Percentiles rank a stretch among this genome's conserved stretches.
phyloP scores from a whole-genome alignment of 92 coral and sea anemone species.

The Blastomussa wellsi region DNA sequence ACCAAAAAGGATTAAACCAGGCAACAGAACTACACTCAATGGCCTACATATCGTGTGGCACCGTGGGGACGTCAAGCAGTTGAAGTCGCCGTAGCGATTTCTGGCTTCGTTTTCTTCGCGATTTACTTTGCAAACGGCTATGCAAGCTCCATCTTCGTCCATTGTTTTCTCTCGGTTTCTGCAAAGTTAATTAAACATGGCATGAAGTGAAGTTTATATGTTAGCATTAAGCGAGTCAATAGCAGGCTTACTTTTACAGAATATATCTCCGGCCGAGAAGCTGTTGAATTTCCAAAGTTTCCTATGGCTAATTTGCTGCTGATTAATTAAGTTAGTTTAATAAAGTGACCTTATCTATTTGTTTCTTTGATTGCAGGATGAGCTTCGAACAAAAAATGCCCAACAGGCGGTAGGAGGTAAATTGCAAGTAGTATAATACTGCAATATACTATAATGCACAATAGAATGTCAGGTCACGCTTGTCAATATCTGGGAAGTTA shows the following conservation, averaged over 20 bases:
- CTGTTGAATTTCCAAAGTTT: conserved; percentile 11
- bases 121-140: background rate
- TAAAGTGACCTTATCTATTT: background rate
- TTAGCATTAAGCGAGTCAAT: background rate
- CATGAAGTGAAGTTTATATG: background rate
- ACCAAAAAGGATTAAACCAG: conserved; percentile 13
- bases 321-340: background rate
- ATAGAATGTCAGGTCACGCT: background rate
- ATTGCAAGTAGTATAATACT: background rate
- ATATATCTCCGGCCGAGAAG: background rate
- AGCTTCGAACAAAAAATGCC: background rate
- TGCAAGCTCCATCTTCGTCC: background rate
- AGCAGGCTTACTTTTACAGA: background rate
- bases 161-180: conserved; percentile 1
- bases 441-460: no score
- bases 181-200: background rate
- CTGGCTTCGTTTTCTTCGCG: no score
- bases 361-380: background rate
- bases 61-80: background rate
- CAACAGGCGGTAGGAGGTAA: conserved; percentile 1
- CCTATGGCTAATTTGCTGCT: background rate
- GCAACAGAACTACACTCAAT: conserved; percentile 19
- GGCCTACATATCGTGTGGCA: background rate
- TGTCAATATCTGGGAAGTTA: background rate
- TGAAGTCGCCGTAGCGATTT: background rate